These are phyloP conservation scores for Syrphus vitripennis DNA, from an alignment of 2,888 invertebrate genomes.

Conservation along the genomic window DNA sequence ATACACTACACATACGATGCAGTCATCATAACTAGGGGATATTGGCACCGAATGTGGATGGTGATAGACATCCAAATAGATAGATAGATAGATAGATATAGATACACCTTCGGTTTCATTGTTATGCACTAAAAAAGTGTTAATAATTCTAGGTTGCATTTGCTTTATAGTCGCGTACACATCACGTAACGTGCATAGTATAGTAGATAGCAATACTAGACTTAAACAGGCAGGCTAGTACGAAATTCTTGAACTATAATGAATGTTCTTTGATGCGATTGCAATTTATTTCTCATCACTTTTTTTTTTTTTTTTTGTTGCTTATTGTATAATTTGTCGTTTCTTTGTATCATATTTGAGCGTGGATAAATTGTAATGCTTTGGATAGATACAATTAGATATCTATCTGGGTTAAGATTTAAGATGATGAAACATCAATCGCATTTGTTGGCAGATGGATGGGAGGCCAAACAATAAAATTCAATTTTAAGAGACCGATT, in stretches of 20 bases:
- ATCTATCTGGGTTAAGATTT: neutral
- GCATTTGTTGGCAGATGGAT: neutral
- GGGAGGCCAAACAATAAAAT: no score
- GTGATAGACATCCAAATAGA: constrained; percentile 21
- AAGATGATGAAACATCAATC: neutral
- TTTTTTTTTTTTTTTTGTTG: neutral
- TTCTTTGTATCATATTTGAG: neutral
- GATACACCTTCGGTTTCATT: constrained; percentile 51
- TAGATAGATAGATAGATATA: constrained; percentile 18
- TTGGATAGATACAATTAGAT: no score
- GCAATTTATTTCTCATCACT: neutral
- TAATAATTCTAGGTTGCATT: constrained; percentile 44
- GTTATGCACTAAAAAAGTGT: constrained; percentile 44
- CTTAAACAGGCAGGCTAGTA: neutral
- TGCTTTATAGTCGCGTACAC: neutral
- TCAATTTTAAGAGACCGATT: no score
- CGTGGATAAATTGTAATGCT: neutral
- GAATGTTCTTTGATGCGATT: constrained; percentile 14
- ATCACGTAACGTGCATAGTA: no score
- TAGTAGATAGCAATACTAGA: neutral
- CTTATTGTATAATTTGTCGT: neutral
- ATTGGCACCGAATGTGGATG: constrained; percentile 51
- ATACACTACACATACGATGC: neutral
- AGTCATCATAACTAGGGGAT: constrained; percentile 3
- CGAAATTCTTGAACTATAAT: constrained; percentile 49